Conservation (phyloP, 2,797 vertebrate genomes). For the Amblyraja radiata region DNA sequence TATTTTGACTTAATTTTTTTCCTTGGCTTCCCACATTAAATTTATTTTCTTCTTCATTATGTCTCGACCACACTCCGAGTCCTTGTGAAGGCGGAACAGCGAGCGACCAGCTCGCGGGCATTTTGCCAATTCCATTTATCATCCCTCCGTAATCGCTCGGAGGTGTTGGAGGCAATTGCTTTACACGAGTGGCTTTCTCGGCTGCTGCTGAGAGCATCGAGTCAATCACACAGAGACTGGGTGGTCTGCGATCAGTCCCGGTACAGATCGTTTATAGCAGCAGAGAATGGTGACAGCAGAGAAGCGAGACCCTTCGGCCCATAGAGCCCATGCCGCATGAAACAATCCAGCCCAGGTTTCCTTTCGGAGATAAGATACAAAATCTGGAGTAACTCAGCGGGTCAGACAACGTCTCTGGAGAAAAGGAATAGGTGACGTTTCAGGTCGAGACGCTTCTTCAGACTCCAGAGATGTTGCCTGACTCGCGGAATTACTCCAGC, state of each 20-base stretch:
- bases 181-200: background rate
- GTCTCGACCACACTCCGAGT: background rate
- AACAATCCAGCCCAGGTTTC: too few relatives aligned
- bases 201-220: background rate
- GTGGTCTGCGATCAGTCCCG: background rate
- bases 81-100: background rate
- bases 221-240: background rate
- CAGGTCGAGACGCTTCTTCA: too few relatives aligned
- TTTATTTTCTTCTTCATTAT: background rate
- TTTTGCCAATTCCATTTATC: constrained; percentile 24
- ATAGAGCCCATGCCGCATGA: too few relatives aligned
- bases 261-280: background rate
- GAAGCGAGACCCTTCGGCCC: too few relatives aligned
- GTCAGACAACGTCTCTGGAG: too few relatives aligned
- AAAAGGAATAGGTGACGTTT: too few relatives aligned
- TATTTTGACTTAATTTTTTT: constrained; percentile 8
- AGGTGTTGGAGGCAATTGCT: background rate
- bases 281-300: too few relatives aligned
- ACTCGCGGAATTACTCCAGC: too few relatives aligned
- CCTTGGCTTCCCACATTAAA: background rate
- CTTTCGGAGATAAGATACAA: background rate
- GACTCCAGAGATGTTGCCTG: too few relatives aligned
- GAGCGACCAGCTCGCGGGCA: constrained; percentile 11
- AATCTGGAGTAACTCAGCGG: too few relatives aligned
- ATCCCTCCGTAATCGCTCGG: background rate